phyloP scores from a whole-genome alignment of 2,797 vertebrate genomes.

The Galaxias olidus region DNA sequence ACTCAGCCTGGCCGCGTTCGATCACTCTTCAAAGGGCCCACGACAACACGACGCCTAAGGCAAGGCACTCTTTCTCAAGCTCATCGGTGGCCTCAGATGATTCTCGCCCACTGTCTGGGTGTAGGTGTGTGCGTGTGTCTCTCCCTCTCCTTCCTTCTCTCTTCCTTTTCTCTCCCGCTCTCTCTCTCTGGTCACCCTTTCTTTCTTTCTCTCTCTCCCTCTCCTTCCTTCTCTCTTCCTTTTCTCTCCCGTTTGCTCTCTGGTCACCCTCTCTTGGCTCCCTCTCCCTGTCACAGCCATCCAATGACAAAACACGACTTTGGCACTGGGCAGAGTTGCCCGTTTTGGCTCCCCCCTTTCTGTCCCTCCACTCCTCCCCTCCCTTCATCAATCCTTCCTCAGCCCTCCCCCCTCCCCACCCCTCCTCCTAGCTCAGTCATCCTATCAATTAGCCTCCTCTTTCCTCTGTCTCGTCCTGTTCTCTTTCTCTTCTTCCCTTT shows the following conservation, averaged over 20 bases:
- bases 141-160: slow-evolving; percentile 11
- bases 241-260: slow-evolving; percentile 5
- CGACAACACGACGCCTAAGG: too few species aligned
- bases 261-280: slow-evolving; percentile 47
- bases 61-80: too few species aligned
- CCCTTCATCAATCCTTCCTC: slow-evolving; percentile 24
- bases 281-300: slow-evolving; percentile 64
- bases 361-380: slow-evolving; percentile 26
- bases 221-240: slow-evolving; percentile 42
- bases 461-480: slow-evolving; percentile 37
- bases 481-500: slow-evolving; percentile 46
- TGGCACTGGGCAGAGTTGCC: slow-evolving; percentile 75
- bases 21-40: too few species aligned
- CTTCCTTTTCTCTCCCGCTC: slow-evolving; percentile 9
- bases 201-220: slow-evolving; percentile 35
- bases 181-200: slow-evolving; percentile 7
- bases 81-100: too few species aligned
- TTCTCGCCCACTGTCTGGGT: background rate
- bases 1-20: too few species aligned
- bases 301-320: slow-evolving; percentile 74
- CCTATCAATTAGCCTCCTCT: slow-evolving; percentile 57
- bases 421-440: slow-evolving; percentile 34
- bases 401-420: slow-evolving; percentile 35
- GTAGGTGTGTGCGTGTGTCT: slow-evolving; percentile 2
- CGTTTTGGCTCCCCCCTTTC: slow-evolving; percentile 69